Percentiles rank a stretch among this genome's conserved stretches.
Conservation (phyloP, 1,140 invertebrate species). For the Heliothis subflexa region DNA sequence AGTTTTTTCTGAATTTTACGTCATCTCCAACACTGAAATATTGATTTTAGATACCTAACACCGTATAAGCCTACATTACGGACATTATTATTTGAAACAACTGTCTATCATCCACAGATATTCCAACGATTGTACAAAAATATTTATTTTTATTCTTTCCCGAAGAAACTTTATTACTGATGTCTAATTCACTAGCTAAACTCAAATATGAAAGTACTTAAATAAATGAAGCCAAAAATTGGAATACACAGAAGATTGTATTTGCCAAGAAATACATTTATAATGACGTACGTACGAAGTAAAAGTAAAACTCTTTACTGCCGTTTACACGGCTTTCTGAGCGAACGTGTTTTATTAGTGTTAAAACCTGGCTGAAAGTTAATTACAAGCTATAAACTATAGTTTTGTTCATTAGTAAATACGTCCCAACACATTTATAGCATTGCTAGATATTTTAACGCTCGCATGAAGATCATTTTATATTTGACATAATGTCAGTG, state of each 20-base stretch:
- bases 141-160: background rate
- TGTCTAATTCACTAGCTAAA: slow-evolving; percentile 6
- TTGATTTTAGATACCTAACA: background rate
- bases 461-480: background rate
- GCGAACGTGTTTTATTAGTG: slow-evolving; percentile 45
- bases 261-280: slow-evolving; percentile 56
- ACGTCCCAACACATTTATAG: slow-evolving; percentile 7
- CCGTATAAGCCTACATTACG: background rate
- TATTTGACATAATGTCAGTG: too few relatives aligned
- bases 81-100: background rate
- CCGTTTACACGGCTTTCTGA: slow-evolving; percentile 52
- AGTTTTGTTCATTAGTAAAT: background rate
- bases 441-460: background rate
- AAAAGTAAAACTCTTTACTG: slow-evolving; percentile 54
- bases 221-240: slow-evolving; percentile 38
- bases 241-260: slow-evolving; percentile 33
- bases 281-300: slow-evolving; percentile 47
- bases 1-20: slow-evolving; percentile 3
- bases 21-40: background rate
- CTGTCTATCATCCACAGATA: background rate
- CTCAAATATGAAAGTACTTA: slow-evolving; percentile 17
- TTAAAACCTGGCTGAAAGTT: slow-evolving; percentile 22
- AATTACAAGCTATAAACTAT: slow-evolving; percentile 26
- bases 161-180: background rate
- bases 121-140: background rate